phyloP scores from a whole-genome alignment of 2,113 vertebrate species.

The Noturus placidus region DNA sequence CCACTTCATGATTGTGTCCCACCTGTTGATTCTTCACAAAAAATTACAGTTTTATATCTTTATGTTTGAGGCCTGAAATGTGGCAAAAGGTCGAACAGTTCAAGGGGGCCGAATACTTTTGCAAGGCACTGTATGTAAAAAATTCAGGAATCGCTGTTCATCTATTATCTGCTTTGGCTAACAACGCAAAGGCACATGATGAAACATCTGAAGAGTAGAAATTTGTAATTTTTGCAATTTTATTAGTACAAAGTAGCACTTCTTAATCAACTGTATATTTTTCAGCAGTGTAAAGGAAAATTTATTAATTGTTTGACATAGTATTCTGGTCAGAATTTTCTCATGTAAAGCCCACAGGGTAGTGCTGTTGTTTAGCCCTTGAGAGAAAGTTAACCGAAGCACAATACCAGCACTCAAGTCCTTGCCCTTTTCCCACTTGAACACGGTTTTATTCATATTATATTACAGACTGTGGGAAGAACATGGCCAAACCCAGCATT shows the following conservation, averaged over 20 bases:
- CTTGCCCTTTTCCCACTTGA: slow-evolving; percentile 21
- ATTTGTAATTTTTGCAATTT: background rate
- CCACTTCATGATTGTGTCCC: no score
- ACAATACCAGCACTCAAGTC: background rate
- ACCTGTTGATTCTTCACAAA: no score
- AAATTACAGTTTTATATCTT: no score
- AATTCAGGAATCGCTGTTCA: background rate
- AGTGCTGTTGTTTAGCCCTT: slow-evolving; percentile 52
- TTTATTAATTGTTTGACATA: background rate
- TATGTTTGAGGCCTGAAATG: no score
- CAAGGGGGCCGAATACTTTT: no score
- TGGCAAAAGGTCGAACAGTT: no score
- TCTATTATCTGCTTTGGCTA: background rate
- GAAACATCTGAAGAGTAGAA: background rate
- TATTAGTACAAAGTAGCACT: background rate
- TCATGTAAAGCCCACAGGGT: slow-evolving; percentile 49
- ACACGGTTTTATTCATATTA: slow-evolving; percentile 23
- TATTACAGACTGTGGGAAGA: slow-evolving; percentile 41
- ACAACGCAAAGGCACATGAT: background rate
- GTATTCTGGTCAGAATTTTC: background rate
- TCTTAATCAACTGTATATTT: no score
- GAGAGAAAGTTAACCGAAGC: background rate
- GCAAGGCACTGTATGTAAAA: no score
- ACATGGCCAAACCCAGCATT: slow-evolving; percentile 1
- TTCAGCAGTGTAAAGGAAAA: background rate